These are phyloP conservation scores for Macaria notata DNA, from an alignment of 2,888 invertebrate genomes.

Conservation along the genomic window DNA sequence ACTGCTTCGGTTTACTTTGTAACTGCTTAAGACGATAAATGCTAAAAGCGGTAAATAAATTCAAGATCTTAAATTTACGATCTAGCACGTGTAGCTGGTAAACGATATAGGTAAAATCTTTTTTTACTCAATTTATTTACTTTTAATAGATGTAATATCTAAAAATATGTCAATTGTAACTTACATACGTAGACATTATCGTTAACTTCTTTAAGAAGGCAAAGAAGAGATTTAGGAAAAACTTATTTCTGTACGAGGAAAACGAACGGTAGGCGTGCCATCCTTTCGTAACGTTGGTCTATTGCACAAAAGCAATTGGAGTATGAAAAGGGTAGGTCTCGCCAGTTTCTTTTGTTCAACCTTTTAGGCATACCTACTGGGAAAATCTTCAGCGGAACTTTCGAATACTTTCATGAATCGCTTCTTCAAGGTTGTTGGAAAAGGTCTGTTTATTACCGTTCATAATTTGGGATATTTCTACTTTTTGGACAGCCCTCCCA, in stretches of 20 bases:
- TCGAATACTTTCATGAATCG: conserved; percentile 61
- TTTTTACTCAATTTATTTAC: too few species aligned
- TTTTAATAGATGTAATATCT: too few species aligned
- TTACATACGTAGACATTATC: conserved; percentile 13
- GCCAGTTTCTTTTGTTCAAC: conserved; percentile 47
- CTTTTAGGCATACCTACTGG: conserved; percentile 49
- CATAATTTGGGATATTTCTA: conserved; percentile 73
- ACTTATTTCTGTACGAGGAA: conserved; percentile 23
- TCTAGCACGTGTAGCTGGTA: too few species aligned
- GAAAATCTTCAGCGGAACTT: conserved; percentile 60
- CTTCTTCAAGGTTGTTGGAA: conserved; percentile 61
- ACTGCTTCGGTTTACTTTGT: conserved; percentile 20
- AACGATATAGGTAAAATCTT: too few species aligned
- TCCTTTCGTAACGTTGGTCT: conserved; percentile 24
- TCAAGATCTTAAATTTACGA: too few species aligned
- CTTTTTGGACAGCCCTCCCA: conserved; percentile 36
- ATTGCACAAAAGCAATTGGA: conserved; percentile 35
- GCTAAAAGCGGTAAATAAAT: too few species aligned
- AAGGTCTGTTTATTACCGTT: conserved; percentile 27
- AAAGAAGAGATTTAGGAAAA: conserved; percentile 16
- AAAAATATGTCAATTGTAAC: too few species aligned
- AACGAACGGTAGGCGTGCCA: conserved; percentile 19
- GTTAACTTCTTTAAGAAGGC: conserved; percentile 10
- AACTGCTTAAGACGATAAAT: too few species aligned
- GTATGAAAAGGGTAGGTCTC: conserved; percentile 41